These are phyloP conservation scores for Teleogryllus oceanicus DNA, from an alignment of 2,888 invertebrate species.

Conservation along the genomic window DNA sequence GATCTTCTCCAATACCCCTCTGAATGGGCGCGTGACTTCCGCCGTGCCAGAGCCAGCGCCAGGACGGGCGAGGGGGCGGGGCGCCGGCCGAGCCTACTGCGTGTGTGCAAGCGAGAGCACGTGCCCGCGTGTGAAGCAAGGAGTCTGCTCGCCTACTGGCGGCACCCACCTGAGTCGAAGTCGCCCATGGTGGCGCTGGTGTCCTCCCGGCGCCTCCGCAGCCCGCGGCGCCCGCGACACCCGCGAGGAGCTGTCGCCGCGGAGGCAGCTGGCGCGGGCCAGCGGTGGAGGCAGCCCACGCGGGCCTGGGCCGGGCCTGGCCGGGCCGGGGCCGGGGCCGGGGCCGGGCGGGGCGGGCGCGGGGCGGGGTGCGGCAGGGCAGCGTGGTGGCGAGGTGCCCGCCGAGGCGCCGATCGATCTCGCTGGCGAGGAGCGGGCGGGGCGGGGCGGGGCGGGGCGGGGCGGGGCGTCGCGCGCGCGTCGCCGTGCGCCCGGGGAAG, in stretches of 20 bases:
- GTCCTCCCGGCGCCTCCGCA: not conserved
- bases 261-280: not conserved
- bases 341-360: not conserved
- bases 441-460: slow-evolving; percentile 25
- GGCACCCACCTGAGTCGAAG: slow-evolving; percentile 31
- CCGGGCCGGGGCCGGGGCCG: not conserved
- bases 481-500: not conserved
- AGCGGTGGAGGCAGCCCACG: not conserved
- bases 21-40: too few relatives aligned
- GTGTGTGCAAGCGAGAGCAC: not conserved
- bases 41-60: too few relatives aligned
- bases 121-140: not conserved
- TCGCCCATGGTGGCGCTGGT: slow-evolving; percentile 24
- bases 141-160: not conserved
- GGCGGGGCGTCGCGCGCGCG: slow-evolving; percentile 24
- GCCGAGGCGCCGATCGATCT: not conserved
- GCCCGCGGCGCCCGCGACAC: not conserved
- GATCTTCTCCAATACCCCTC: too few relatives aligned
- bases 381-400: not conserved
- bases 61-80: too few relatives aligned
- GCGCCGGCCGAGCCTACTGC: too few relatives aligned
- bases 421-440: too few relatives aligned
- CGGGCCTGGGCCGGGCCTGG: not conserved
- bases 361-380: not conserved
- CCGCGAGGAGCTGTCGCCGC: not conserved